These are phyloP conservation scores for Platycheirus albimanus DNA, from an alignment of 2,888 invertebrate species.

Conservation along the genomic window DNA sequence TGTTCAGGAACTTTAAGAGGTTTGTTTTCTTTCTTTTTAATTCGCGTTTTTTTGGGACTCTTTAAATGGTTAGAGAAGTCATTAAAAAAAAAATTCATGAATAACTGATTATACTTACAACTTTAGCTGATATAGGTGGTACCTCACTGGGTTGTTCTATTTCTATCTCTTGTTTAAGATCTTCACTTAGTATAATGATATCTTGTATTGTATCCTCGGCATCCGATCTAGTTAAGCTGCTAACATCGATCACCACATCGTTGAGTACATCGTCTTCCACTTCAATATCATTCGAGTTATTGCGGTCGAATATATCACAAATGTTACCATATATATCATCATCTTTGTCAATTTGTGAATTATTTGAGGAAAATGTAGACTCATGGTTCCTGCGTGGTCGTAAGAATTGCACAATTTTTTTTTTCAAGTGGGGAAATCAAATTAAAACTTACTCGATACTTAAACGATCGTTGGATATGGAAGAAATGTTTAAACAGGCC, in stretches of 20 bases:
- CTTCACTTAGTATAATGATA: constrained; percentile 69
- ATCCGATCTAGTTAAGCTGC: constrained; percentile 78
- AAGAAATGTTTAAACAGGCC: constrained; percentile 38
- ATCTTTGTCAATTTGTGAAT: constrained; percentile 64
- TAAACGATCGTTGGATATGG: constrained; percentile 48
- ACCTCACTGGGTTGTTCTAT: constrained; percentile 2
- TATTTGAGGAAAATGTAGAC: constrained; percentile 44
- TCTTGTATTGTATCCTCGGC: constrained; percentile 77
- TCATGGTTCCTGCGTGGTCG: constrained; percentile 45
- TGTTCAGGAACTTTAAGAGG: constrained; percentile 76
- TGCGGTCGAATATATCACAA: constrained; percentile 78
- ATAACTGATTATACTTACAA: too few relatives aligned
- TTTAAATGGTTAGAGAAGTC: neutral
- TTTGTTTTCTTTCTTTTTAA: constrained; percentile 70
- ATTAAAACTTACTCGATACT: constrained; percentile 59
- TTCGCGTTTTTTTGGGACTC: constrained; percentile 52
- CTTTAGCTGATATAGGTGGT: constrained; percentile 23
- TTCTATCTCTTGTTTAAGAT: constrained; percentile 52
- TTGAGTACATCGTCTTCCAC: constrained; percentile 77
- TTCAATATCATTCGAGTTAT: constrained; percentile 75
- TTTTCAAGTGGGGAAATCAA: neutral
- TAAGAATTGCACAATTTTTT: neutral
- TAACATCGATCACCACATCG: constrained; percentile 78
- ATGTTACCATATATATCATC: constrained; percentile 77
- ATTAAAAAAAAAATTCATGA: too few relatives aligned